Percentiles rank a stretch among this genome's conserved stretches.
Conservation (phyloP, 2,113 vertebrate genomes). For the Myrmophylax atrothorax region DNA sequence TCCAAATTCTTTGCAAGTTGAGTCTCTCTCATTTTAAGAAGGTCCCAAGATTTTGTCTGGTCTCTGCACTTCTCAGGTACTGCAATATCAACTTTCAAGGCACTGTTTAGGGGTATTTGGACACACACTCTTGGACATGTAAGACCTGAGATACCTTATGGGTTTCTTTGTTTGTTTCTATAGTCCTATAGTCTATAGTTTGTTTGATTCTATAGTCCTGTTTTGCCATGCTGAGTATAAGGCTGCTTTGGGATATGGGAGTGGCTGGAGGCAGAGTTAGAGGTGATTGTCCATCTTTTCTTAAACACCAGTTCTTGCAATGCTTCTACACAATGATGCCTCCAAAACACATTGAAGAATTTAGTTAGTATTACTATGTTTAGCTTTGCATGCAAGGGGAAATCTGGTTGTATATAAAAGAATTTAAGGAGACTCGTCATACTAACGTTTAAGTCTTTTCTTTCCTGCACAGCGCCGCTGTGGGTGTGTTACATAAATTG, state of each 20-base stretch:
- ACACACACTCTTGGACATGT: neutral
- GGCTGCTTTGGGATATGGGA: neutral
- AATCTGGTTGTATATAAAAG: neutral
- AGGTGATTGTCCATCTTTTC: neutral
- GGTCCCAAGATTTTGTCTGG: neutral
- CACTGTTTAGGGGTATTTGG: neutral
- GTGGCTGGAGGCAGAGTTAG: neutral
- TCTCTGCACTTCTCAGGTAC: neutral
- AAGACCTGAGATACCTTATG: neutral
- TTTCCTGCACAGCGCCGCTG: neutral
- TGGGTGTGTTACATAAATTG: constrained; percentile 49
- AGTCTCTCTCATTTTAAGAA: neutral
- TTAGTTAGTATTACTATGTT: neutral
- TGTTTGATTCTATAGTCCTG: neutral
- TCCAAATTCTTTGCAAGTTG: neutral
- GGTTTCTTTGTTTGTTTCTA: neutral
- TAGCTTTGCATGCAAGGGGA: neutral
- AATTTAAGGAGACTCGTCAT: neutral
- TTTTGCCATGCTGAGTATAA: neutral
- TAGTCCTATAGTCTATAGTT: too few species aligned
- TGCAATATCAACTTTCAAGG: neutral
- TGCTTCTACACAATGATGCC: neutral
- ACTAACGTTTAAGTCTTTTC: constrained; percentile 18
- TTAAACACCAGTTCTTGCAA: neutral
- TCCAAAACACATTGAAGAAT: neutral